A percentile compares a stretch with the other conserved stretches of the same genome.
phyloP scores from a whole-genome alignment of 2,113 vertebrate genomes.

The Uria lomvia region DNA sequence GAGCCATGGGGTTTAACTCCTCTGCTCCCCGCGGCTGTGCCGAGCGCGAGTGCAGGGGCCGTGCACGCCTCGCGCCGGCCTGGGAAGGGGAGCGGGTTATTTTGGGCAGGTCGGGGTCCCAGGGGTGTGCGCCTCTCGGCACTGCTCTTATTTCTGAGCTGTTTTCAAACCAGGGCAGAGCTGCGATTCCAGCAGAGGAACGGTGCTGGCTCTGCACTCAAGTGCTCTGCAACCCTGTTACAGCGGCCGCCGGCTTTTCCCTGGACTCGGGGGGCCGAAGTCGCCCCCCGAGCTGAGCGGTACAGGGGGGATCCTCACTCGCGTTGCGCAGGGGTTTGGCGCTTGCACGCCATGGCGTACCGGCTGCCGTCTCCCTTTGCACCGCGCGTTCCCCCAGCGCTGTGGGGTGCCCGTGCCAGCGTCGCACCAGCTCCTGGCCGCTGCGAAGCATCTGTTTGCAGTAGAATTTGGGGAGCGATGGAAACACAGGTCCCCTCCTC shows the following conservation, averaged over 20 bases:
- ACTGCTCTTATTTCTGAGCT: neutral
- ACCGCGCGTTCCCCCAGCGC: accelerated
- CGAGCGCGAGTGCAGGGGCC: accelerated
- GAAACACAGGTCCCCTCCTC: neutral
- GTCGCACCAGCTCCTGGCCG: neutral
- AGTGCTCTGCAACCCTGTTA: neutral
- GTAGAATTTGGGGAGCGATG: neutral
- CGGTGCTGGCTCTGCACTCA: neutral
- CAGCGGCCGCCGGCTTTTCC: accelerated
- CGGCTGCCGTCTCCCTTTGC: accelerated
- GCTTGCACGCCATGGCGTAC: accelerated
- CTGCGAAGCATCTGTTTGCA: accelerated
- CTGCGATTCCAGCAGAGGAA: neutral
- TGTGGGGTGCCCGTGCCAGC: neutral
- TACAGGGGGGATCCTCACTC: neutral
- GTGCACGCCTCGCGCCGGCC: neutral
- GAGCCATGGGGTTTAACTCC: neutral
- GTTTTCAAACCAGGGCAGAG: neutral
- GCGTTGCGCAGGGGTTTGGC: neutral
- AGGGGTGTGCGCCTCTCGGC: accelerated
- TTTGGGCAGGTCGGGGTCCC: neutral
- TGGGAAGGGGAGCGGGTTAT: neutral
- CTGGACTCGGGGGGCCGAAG: neutral
- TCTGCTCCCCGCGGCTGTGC: neutral
- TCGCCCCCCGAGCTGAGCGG: accelerated